Base-by-base conservation (phyloP, 2,113 vertebrate species). In the Cricetomys ansorgei region DNA sequence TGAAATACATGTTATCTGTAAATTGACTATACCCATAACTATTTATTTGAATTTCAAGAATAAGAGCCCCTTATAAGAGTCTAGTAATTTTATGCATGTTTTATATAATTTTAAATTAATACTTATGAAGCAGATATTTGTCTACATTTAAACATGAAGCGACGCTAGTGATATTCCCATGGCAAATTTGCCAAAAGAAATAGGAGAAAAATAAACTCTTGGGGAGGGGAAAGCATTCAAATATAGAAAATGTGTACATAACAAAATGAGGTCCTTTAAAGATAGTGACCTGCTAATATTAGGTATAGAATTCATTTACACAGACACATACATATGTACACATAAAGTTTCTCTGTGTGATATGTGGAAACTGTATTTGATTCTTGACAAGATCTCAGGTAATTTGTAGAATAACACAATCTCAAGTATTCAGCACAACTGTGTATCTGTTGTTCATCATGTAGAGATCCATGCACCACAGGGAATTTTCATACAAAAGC, bases 21-120 rank as follows among this genome's bases (percentile, higher is more conserved):
- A 34, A 62, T 70, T 92, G 88, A 69, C 45, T 83, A 76, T 55
- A 64, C 12, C 11, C 34, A 88, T 4, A 85, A 69, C 90, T 86
- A 65, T 85, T 79, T 87, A 76, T 80, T 79, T 92, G 88, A 79
- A 73, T 16, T 92, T 27, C 62, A 59, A 25, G 76, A 89, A 50
- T 55, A 17, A 37, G 50, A 79, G 86, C 77, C 53, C n/a, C 45
- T n/a, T n/a, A n/a, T n/a, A n/a, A n/a, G n/a, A 67, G 31, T 64
- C 40, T 86, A 72, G 2, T 65, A 70, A 94, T 91, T 83, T 34
- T 10, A 89, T 72, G 40, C 70, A 7, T 86, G 37, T n/a, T 85
- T 94, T 57, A 72, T 40, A 9, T 64, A 75, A 92, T 57, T 43
- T 75, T 48, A 57, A 85, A 80, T 50, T 34, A 88, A 40, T 13